A percentile compares a stretch with the other conserved stretches of the same genome.
phyloP scores from a whole-genome alignment of 2,888 invertebrate genomes.

The Pomacea canaliculata region DNA sequence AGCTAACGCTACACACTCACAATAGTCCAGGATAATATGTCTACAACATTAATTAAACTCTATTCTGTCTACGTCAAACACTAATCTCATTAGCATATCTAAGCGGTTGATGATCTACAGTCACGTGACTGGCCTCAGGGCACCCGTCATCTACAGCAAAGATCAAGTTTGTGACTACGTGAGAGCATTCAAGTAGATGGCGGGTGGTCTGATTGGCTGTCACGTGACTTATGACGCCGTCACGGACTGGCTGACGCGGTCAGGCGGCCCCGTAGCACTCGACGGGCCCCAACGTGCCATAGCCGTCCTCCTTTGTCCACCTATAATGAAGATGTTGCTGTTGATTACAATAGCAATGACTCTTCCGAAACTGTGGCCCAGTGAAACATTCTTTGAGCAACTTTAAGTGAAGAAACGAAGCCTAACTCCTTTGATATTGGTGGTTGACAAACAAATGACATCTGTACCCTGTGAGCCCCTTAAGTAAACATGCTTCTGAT shows the following conservation, averaged over 20 bases:
- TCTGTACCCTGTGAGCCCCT: no score
- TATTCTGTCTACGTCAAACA: no score
- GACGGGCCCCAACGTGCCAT: slow-evolving; percentile 44
- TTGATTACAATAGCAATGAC: not conserved
- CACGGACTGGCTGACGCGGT: slow-evolving; percentile 4
- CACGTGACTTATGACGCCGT: slow-evolving; percentile 28
- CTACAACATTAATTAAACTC: no score
- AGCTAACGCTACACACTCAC: not conserved
- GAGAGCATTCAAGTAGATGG: slow-evolving; percentile 23
- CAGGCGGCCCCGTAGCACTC: slow-evolving; percentile 40
- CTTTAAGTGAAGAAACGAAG: no score
- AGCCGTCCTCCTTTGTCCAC: slow-evolving; percentile 52
- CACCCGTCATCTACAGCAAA: slow-evolving; percentile 27
- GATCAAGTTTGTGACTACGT: slow-evolving; percentile 9
- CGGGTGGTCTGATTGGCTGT: slow-evolving; percentile 34
- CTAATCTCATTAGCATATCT: no score
- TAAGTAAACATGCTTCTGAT: no score
- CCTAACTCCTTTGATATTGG: no score
- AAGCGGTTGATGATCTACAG: not conserved
- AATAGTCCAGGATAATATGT: no score
- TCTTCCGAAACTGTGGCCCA: no score
- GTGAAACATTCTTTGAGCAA: no score
- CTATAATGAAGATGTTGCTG: slow-evolving; percentile 37
- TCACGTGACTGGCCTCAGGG: slow-evolving; percentile 33
- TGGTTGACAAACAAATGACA: no score